phyloP scores from a whole-genome alignment of 2,113 vertebrate genomes.

The crab-eating macaque (Macaca fascicularis) region T2T-MFA8v1.1 NC_088377.1:36260501-36261000 shows the following conservation, averaged over 20 bases:
- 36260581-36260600: not conserved
- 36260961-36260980: not conserved
- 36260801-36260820: too few relatives aligned
- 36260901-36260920: not conserved
- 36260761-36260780: not conserved
- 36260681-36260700: not conserved
- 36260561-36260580: not conserved
- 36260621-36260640: not conserved
- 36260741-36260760: not conserved
- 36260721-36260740: fast-evolving
- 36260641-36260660: not conserved
- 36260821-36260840: not conserved
- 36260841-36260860: fast-evolving
- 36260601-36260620: not conserved
- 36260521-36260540: conserved; percentile 34
- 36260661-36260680: fast-evolving
- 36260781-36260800: fast-evolving
- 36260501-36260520: not conserved
- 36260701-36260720: not conserved
- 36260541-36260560: not conserved
- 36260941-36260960: not conserved
- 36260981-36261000: too few relatives aligned
- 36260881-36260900: not conserved
- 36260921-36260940: too few relatives aligned
- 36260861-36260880: not conserved